phyloP scores from a whole-genome alignment of 2,113 vertebrate species.

The Anarrhichthys ocellatus region DNA sequence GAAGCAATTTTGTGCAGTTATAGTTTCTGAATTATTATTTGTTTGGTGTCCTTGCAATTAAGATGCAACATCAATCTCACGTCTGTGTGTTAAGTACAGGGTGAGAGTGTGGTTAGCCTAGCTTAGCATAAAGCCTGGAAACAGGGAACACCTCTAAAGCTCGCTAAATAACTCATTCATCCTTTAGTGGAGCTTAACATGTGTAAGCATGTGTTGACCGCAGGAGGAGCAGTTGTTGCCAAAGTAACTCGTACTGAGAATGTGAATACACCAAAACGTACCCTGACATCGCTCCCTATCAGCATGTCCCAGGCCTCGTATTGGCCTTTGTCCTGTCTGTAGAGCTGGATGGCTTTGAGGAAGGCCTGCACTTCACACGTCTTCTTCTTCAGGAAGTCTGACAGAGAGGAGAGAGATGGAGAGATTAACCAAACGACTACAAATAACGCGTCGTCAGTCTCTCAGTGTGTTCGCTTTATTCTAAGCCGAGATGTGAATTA shows the following conservation, averaged over 20 bases:
- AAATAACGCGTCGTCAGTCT: no score
- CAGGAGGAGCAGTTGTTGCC: not conserved
- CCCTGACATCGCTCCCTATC: constrained; percentile 89
- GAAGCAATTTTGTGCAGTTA: not conserved
- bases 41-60: not conserved
- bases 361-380: constrained; percentile 89
- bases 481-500: not conserved
- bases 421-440: not conserved
- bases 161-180: not conserved
- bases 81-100: not conserved
- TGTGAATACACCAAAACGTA: constrained; percentile 62
- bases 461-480: not conserved
- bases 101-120: not conserved
- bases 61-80: not conserved
- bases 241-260: no score
- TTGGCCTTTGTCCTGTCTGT: constrained; percentile 88
- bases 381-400: constrained; percentile 91
- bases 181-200: not conserved
- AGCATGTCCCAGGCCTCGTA: constrained; percentile 90
- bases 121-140: not conserved
- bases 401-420: not conserved
- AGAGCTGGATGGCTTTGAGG: constrained; percentile 90
- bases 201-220: not conserved
- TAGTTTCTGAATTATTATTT: not conserved
- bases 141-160: not conserved